These are phyloP conservation scores for Tamandua tetradactyla DNA, from an alignment of 2,797 vertebrate genomes.

Conservation along the genomic window DNA sequence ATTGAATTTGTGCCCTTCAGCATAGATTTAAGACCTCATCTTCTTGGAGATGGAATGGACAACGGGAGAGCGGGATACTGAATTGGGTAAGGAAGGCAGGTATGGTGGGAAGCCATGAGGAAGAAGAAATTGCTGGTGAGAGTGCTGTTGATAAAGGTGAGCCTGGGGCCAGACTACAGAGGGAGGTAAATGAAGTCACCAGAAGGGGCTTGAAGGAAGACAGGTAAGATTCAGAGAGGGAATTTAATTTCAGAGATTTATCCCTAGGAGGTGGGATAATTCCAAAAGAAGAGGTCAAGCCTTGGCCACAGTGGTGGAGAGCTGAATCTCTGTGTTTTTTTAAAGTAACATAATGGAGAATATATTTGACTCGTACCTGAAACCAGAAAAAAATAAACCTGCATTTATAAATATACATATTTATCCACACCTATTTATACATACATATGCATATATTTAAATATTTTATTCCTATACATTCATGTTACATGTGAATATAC, in stretches of 20 bases:
- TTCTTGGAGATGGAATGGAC: neutral
- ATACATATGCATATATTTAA: constrained; percentile 52
- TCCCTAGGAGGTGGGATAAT: neutral
- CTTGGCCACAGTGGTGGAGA: neutral
- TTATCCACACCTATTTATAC: constrained; percentile 34
- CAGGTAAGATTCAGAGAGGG: neutral
- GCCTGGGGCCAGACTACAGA: neutral
- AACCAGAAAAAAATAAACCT: constrained; percentile 53
- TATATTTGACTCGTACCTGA: constrained; percentile 30
- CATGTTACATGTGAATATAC: neutral
- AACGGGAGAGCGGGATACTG: neutral
- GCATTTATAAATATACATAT: constrained; percentile 15
- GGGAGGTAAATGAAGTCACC: neutral
- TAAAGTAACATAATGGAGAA: neutral
- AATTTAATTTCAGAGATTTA: constrained; percentile 25
- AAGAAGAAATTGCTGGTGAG: neutral
- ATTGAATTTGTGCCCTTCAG: neutral
- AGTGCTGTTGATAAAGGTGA: neutral
- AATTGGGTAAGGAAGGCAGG: neutral
- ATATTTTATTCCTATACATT: constrained; percentile 27
- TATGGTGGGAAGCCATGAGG: neutral
- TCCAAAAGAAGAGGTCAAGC: neutral
- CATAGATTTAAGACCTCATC: neutral
- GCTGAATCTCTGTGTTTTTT: neutral
- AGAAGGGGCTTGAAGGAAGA: neutral